Conservation (phyloP, 2,888 invertebrate genomes). For the Cyaniris semiargus region DNA sequence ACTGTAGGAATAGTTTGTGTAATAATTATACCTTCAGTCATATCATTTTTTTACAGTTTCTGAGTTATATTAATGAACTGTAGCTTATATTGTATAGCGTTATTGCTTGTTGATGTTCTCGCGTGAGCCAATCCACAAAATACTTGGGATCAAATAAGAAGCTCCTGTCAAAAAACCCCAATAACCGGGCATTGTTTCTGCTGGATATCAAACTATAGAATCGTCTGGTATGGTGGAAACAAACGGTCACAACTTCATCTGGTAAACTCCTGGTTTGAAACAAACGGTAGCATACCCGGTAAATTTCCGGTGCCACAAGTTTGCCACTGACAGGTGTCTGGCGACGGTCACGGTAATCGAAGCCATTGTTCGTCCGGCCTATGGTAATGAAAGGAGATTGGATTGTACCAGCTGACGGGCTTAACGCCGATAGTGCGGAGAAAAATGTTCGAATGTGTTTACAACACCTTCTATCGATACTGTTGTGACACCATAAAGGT, state of each 20-base stretch:
- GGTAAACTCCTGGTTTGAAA: background rate
- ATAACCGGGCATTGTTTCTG: background rate
- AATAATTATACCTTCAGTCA: too few species aligned
- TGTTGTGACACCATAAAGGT: background rate
- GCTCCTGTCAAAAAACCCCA: too few species aligned
- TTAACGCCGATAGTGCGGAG: background rate
- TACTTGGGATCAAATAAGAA: too few species aligned
- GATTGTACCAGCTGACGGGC: conserved; percentile 6
- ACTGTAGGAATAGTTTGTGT: too few species aligned
- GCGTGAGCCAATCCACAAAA: too few species aligned
- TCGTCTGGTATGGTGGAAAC: background rate
- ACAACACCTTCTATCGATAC: background rate
- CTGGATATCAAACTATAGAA: background rate
- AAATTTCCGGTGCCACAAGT: conserved; percentile 18
- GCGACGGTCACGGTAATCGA: conserved; percentile 30
- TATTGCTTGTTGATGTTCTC: too few species aligned
- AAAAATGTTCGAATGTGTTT: background rate
- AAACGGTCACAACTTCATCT: background rate
- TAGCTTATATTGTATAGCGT: too few species aligned
- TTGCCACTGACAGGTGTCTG: conserved; percentile 31
- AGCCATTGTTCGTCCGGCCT: conserved; percentile 13
- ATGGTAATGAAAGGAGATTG: conserved; percentile 31
- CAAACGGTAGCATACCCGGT: background rate
- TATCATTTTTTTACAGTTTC: too few species aligned
- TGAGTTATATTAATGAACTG: too few species aligned